A percentile compares a stretch with the other conserved stretches of the same genome.
Evolutionary conservation across 1,140 invertebrate species (phyloP).

Genomic region (Ectropis grisescens): DNA sequence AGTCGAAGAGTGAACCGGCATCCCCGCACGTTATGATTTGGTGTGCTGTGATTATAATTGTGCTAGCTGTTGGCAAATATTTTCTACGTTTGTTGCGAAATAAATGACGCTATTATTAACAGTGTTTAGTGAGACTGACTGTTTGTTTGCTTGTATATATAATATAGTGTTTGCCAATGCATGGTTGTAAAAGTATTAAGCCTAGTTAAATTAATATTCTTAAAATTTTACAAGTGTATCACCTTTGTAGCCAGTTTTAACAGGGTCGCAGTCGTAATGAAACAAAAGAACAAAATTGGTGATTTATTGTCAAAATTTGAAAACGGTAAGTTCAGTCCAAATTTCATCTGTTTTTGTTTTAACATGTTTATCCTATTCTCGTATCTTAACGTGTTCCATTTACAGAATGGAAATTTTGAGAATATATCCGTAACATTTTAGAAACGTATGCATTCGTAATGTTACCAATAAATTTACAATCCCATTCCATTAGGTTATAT

Average conservation of each 20-base stretch:
- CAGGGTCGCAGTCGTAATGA: too few relatives aligned
- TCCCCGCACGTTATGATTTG: constrained; percentile 60
- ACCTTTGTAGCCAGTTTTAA: too few relatives aligned
- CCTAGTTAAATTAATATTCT: too few relatives aligned
- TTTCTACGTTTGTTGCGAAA: constrained; percentile 45
- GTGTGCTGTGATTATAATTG: constrained; percentile 60
- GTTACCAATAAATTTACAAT: constrained; percentile 2
- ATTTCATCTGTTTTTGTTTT: too few relatives aligned
- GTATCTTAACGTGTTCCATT: constrained; percentile 5
- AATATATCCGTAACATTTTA: constrained; percentile 5
- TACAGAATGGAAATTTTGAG: constrained; percentile 9
- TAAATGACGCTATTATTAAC: constrained; percentile 24
- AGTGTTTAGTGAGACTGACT: constrained; percentile 2
- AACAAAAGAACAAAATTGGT: too few relatives aligned
- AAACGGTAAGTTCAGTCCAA: constrained; percentile 15
- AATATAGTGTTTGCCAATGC: constrained; percentile 15
- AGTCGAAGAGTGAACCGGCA: constrained; percentile 33
- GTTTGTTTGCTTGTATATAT: neutral
- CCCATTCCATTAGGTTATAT: too few relatives aligned
- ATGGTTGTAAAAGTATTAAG: constrained; percentile 15
- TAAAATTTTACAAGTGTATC: too few relatives aligned
- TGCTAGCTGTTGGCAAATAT: constrained; percentile 50
- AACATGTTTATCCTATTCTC: too few relatives aligned
- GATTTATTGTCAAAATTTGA: neutral
- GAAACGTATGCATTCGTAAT: constrained; percentile 7